Percentiles rank a stretch among this genome's conserved stretches.
Evolutionary conservation across 2,113 vertebrate genomes (phyloP).

Genomic region (Motacilla alba): DNA sequence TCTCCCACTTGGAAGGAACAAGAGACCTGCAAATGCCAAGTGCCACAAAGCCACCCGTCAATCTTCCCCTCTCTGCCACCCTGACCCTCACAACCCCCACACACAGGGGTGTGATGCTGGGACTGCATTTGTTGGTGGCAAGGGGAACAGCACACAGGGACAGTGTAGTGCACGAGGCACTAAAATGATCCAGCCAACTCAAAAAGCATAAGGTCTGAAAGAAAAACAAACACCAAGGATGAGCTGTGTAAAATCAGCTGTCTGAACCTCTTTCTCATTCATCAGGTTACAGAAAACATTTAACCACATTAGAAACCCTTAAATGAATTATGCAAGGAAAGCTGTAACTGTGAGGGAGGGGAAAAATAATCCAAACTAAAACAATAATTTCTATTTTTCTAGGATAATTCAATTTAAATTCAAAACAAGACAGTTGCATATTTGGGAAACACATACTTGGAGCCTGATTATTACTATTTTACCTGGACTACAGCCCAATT

Average conservation of each 20-base stretch:
- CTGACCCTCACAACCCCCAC: fast-evolving
- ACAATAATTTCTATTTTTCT: neutral
- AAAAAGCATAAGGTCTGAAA: neutral
- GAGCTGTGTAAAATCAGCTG: neutral
- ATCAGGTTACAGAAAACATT: neutral
- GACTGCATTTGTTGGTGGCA: neutral
- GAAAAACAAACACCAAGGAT: neutral
- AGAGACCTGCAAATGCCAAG: neutral
- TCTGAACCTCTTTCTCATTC: neutral
- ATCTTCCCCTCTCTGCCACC: neutral
- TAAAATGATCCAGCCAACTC: neutral
- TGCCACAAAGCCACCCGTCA: neutral
- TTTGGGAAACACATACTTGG: neutral
- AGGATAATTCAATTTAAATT: neutral
- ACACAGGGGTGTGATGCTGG: neutral
- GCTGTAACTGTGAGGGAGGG: neutral
- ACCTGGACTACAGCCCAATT: neutral
- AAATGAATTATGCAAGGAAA: neutral
- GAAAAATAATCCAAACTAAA: neutral
- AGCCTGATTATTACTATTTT: neutral
- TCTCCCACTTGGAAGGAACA: neutral
- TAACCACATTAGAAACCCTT: neutral
- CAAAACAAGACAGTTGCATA: neutral
- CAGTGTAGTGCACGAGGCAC: neutral
- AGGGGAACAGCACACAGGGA: neutral